These are phyloP conservation scores for Diaperis boleti DNA, from an alignment of 2,888 invertebrate genomes.

Conservation along the genomic window DNA sequence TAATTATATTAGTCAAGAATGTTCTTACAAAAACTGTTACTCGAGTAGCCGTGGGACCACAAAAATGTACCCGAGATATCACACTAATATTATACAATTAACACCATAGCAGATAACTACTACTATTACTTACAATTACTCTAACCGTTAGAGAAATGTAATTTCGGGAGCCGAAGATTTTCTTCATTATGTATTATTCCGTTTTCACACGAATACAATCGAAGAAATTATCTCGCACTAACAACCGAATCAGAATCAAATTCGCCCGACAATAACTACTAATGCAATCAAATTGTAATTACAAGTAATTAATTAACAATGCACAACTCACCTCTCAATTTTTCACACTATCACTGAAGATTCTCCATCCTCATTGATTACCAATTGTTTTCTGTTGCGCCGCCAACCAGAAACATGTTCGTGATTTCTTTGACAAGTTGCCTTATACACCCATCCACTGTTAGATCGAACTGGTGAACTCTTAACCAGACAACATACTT, in stretches of 20 bases:
- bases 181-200: too few relatives aligned
- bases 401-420: neutral
- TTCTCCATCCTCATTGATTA: neutral
- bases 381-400: neutral
- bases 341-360: slow-evolving; percentile 1
- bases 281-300: neutral
- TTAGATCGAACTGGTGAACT: slow-evolving; percentile 36
- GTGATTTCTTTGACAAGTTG: slow-evolving; percentile 10
- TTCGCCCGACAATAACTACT: too few relatives aligned
- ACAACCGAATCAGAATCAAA: too few relatives aligned
- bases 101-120: neutral
- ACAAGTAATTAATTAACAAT: neutral
- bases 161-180: neutral
- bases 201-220: too few relatives aligned
- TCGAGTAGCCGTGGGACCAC: too few relatives aligned
- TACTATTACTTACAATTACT: neutral
- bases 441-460: slow-evolving; percentile 20
- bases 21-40: neutral
- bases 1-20: neutral
- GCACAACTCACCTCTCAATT: neutral
- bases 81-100: too few relatives aligned
- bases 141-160: neutral
- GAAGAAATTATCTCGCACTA: too few relatives aligned
- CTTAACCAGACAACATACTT: slow-evolving; percentile 21
- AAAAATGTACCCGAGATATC: too few relatives aligned